phyloP scores from a whole-genome alignment of 1,140 invertebrate genomes.

The Eurosta solidaginis region DNA sequence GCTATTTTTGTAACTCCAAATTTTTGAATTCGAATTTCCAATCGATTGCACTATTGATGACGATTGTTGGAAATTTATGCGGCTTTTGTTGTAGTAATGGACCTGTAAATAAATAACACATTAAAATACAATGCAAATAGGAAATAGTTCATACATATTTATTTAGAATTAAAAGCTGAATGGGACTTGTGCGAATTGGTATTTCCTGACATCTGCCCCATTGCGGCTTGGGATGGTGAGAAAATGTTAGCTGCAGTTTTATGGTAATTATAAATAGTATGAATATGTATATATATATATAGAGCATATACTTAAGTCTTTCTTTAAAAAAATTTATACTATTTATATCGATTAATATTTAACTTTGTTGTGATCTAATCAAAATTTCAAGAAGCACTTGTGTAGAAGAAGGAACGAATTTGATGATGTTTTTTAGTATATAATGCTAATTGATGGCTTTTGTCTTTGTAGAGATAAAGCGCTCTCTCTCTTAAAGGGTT shows the following conservation, averaged over 20 bases:
- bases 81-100: not conserved
- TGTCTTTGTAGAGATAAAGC: too few species aligned
- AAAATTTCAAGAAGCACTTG: not conserved
- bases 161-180: not conserved
- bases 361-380: not conserved
- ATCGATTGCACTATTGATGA: not conserved
- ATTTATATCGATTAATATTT: conserved; percentile 11
- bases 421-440: not conserved
- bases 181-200: too few species aligned
- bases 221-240: too few species aligned
- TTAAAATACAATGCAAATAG: not conserved
- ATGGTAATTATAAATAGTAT: not conserved
- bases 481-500: too few species aligned
- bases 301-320: too few species aligned
- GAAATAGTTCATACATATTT: not conserved
- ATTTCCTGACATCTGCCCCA: too few species aligned
- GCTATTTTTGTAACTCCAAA: not conserved
- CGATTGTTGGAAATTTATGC: not conserved
- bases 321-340: not conserved
- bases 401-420: not conserved
- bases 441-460: too few species aligned
- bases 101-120: not conserved
- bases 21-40: not conserved
- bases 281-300: not conserved
- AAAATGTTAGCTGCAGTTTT: not conserved